phyloP scores from a whole-genome alignment of 1,140 invertebrate genomes.

The Diabrotica undecimpunctata region DNA sequence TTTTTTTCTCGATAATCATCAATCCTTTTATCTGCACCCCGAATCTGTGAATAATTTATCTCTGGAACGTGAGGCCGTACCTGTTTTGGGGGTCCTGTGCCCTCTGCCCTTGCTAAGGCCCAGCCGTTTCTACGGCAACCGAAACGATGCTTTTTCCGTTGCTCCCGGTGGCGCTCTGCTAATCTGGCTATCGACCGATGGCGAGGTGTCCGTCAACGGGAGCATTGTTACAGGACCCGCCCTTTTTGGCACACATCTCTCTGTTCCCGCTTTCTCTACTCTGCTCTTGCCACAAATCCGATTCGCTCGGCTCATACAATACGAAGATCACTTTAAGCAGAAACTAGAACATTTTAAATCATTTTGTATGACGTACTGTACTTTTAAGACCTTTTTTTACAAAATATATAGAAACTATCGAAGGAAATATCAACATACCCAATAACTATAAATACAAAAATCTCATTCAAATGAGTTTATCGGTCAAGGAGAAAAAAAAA shows the following conservation, averaged over 20 bases:
- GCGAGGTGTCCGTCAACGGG: constrained; percentile 12
- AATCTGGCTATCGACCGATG: constrained; percentile 26
- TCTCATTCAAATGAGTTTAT: no score
- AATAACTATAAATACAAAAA: no score
- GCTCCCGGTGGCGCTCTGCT: constrained; percentile 3
- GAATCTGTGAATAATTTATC: no score
- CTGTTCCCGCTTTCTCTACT: not conserved
- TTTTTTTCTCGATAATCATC: no score
- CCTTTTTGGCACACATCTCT: constrained; percentile 16
- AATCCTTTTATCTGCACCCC: no score
- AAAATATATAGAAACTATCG: no score
- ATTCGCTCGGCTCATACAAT: not conserved
- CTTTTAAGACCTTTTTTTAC: no score
- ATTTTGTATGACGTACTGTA: no score
- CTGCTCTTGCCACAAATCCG: not conserved
- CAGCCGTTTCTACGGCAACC: constrained; percentile 24
- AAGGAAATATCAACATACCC: no score
- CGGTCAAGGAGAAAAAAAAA: no score
- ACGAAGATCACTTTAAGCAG: no score
- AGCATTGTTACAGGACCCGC: constrained; percentile 22
- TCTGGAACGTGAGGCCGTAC: not conserved
- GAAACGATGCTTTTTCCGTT: constrained; percentile 28
- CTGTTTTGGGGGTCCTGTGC: constrained; percentile 6
- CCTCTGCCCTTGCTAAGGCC: constrained; percentile 17
- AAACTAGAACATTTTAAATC: no score